Evolutionary conservation across 1,140 invertebrate genomes (phyloP).

Genomic region (Trichonephila inaurata): DNA sequence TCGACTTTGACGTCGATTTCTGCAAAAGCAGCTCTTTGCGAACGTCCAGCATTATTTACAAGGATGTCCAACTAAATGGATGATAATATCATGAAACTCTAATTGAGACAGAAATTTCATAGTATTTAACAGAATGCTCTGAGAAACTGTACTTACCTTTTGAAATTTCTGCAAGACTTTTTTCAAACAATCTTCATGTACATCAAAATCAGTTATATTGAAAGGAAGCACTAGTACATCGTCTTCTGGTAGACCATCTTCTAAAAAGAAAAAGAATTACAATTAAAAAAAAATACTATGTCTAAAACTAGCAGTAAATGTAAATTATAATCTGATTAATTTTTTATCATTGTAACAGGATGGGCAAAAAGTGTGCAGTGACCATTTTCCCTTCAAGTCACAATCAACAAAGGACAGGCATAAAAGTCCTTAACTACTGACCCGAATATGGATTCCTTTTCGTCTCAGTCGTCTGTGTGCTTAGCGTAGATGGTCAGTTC

Average conservation of each 20-base stretch:
- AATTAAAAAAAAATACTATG: too few species aligned
- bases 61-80: conserved; percentile 87
- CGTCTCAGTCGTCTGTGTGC: too few species aligned
- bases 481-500: too few species aligned
- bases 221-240: conserved; percentile 78
- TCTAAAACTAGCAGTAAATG: too few species aligned
- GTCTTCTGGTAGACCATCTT: conserved; percentile 60
- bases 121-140: background rate
- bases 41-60: conserved; percentile 90
- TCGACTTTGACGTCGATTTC: conserved; percentile 89
- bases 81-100: background rate
- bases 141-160: conserved; percentile 78
- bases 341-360: too few species aligned
- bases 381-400: too few species aligned
- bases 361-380: too few species aligned
- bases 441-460: too few species aligned
- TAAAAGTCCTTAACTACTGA: too few species aligned
- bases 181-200: conserved; percentile 85
- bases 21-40: conserved; percentile 89
- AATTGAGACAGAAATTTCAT: background rate
- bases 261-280: background rate
- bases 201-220: conserved; percentile 81
- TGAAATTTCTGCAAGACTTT: conserved; percentile 88
- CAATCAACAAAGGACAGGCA: too few species aligned
- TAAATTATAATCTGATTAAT: too few species aligned